These are phyloP conservation scores for Lithophane socia DNA, from an alignment of 2,888 invertebrate genomes.

Conservation along the genomic window DNA sequence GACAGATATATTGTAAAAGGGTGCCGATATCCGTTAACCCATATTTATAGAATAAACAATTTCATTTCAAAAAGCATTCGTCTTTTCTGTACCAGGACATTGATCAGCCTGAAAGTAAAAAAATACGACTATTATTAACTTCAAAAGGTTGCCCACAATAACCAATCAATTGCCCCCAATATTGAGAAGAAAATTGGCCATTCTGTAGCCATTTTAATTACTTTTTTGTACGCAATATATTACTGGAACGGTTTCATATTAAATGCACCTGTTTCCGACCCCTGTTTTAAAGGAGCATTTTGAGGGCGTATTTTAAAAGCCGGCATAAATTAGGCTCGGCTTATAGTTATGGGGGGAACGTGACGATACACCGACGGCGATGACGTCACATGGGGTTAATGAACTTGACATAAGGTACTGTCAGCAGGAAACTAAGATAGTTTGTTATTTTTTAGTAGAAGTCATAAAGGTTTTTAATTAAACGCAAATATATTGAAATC, in stretches of 20 bases:
- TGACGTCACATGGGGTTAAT: slow-evolving; percentile 74
- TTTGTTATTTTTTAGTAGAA: neutral
- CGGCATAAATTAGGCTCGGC: slow-evolving; percentile 54
- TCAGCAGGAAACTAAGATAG: slow-evolving; percentile 53
- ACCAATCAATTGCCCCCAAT: slow-evolving; percentile 28
- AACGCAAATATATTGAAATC: neutral
- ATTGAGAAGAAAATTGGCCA: slow-evolving; percentile 10
- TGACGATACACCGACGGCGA: slow-evolving; percentile 57
- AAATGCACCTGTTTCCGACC: slow-evolving; percentile 47
- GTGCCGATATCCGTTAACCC: too few species aligned
- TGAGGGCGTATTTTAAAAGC: slow-evolving; percentile 50
- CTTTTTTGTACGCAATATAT: slow-evolving; percentile 30
- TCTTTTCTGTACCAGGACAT: neutral
- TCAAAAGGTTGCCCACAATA: neutral
- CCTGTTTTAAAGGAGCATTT: slow-evolving; percentile 37
- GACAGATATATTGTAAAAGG: too few species aligned
- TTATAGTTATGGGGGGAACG: slow-evolving; percentile 57
- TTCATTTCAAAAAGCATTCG: neutral
- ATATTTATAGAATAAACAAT: too few species aligned
- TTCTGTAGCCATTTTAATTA: slow-evolving; percentile 35
- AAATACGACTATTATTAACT: slow-evolving; percentile 8
- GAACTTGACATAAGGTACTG: slow-evolving; percentile 72
- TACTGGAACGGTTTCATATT: slow-evolving; percentile 34
- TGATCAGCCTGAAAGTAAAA: neutral
- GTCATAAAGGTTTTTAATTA: neutral